Base-by-base conservation (phyloP, 1,140 invertebrate genomes). In the Zaprionus vittiger region DNA sequence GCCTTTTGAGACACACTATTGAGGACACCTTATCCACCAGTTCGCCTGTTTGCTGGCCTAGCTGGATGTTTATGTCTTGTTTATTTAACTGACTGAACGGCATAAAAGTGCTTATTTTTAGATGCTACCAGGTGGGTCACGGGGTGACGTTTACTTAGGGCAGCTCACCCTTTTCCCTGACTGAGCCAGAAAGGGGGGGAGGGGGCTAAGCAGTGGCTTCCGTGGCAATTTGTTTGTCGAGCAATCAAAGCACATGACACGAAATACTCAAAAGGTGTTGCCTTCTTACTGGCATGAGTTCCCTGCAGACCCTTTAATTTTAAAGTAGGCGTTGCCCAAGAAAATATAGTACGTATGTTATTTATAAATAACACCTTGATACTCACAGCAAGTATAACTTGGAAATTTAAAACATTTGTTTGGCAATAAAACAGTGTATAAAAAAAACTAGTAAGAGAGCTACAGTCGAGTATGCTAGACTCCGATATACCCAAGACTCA, bases 61-160 rank as follows among this genome's bases (percentile, higher is more conserved):
- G 31, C 44, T 57, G 38, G 54, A 59, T 72, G 83, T 64, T 60
- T 60, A 64, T 72, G 77, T 80, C 77, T 83, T 86, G 83, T 86
- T 86, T 86, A 77, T 44, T 80, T 66, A 81, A 69, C 73, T 55
- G 80, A 57, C 65, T 72, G 73, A 80, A 76, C 83, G 80, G 74
- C 66, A 82, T 70, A 82, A 54, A 74, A 75, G 71, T 87, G 83
- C 68, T 86, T 83, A 87, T 87, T 87, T 83, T 86, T 87, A 87
- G 80, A 87, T 80, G 72, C 77, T 63, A 15, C 68, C 49, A 62
- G 81, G 52, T 75, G 54, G 55, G 60, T 38, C 65, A 68, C 20
- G 12, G 24, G 26, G 26, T 60, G 49, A 22, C 9, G 56, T 62
- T 67, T 59, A 34, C 38, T 73, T 60, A 38, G 63, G 71, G n/a